Evolutionary conservation across 1,140 invertebrate genomes (phyloP).

Genomic region (Megalonaias nervosa): DNA sequence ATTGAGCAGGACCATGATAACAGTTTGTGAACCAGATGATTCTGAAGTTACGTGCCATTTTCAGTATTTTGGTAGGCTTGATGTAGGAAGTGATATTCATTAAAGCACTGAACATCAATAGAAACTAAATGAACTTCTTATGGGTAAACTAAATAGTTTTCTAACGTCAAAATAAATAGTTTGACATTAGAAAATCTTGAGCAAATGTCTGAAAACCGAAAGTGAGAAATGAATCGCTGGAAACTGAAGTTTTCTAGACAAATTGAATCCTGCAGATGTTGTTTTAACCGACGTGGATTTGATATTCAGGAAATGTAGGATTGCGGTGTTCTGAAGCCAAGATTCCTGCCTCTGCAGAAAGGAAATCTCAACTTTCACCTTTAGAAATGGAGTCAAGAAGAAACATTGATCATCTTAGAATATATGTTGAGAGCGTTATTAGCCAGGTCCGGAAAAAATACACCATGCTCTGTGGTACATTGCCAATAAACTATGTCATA

Average conservation of each 20-base stretch:
- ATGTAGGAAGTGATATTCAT: no score
- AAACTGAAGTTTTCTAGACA: slow-evolving; percentile 16
- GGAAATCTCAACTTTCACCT: slow-evolving; percentile 33
- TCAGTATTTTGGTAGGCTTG: no score
- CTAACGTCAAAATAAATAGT: no score
- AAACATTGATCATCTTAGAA: slow-evolving; percentile 33
- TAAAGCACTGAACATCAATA: no score
- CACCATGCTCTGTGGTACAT: slow-evolving; percentile 24
- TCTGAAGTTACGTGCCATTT: no score
- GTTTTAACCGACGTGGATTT: slow-evolving; percentile 38
- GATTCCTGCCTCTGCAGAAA: slow-evolving; percentile 35
- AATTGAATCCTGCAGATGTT: slow-evolving; percentile 28
- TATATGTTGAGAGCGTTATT: slow-evolving; percentile 38
- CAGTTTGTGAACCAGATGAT: no score
- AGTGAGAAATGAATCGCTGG: slow-evolving; percentile 1
- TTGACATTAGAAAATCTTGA: no score
- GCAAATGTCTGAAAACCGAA: no score
- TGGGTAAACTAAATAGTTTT: no score
- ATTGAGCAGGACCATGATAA: no score
- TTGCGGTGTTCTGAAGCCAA: slow-evolving; percentile 13
- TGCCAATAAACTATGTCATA: slow-evolving; percentile 18
- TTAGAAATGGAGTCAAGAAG: slow-evolving; percentile 27
- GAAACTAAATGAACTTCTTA: no score
- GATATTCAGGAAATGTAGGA: slow-evolving; percentile 29
- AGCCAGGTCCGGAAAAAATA: slow-evolving; percentile 30